Percentiles rank a stretch among this genome's conserved stretches.
Evolutionary conservation across 1,140 invertebrate genomes (phyloP).

Genomic region (Papilio glaucus): DNA sequence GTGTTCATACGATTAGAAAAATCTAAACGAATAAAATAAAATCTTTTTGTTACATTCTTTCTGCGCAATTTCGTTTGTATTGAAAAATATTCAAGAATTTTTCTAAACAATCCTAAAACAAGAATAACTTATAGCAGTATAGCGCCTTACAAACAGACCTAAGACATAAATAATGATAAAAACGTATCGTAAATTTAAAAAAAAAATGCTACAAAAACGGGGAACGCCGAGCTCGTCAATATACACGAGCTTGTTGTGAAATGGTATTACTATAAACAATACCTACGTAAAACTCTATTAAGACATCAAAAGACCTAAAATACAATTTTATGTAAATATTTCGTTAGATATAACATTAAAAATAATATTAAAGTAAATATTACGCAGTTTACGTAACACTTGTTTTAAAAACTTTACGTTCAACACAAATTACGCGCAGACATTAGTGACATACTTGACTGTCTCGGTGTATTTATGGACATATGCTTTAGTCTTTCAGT

Average conservation of each 20-base stretch:
- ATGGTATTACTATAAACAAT: slow-evolving; percentile 14
- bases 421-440: slow-evolving; percentile 23
- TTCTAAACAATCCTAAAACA: slow-evolving; percentile 23
- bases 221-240: slow-evolving; percentile 4
- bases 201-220: slow-evolving; percentile 1
- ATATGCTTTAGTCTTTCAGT: slow-evolving; percentile 53
- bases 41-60: too few species aligned
- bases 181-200: slow-evolving; percentile 30
- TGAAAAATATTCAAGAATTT: background rate
- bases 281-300: background rate
- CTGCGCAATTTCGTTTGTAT: too few species aligned
- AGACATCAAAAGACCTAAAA: background rate
- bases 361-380: background rate
- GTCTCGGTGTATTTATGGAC: slow-evolving; percentile 72
- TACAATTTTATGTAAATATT: background rate
- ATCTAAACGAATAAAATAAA: too few species aligned
- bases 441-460: slow-evolving; percentile 66
- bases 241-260: background rate
- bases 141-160: slow-evolving; percentile 19
- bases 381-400: slow-evolving; percentile 4
- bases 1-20: too few species aligned
- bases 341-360: background rate
- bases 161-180: slow-evolving; percentile 36
- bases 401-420: slow-evolving; percentile 17
- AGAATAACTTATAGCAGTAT: background rate